Conservation (phyloP, 2,888 invertebrate genomes). For the Melanchra persicariae region DNA sequence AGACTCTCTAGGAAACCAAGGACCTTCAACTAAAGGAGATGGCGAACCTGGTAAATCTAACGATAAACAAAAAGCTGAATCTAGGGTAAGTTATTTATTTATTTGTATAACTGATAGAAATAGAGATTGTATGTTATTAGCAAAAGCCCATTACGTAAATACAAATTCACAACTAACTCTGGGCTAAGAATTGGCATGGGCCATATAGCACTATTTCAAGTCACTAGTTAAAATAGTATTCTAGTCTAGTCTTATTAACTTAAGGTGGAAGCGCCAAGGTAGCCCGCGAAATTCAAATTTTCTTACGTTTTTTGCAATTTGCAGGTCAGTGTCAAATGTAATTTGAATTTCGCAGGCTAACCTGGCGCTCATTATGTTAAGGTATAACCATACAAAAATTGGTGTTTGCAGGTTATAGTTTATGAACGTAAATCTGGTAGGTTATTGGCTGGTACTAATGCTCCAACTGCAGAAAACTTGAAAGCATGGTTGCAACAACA, state of each 20-base stretch:
- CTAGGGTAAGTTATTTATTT: conserved; percentile 78
- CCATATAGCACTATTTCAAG: no score
- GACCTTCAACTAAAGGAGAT: conserved; percentile 72
- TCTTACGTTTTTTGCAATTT: no score
- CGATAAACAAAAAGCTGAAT: conserved; percentile 82
- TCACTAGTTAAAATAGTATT: no score
- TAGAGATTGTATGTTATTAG: neutral
- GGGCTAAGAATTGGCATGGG: no score
- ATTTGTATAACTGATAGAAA: neutral
- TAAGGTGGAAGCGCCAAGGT: no score
- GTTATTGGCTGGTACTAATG: conserved; percentile 94
- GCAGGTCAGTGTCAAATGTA: no score
- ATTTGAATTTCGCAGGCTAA: no score
- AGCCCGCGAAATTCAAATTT: no score
- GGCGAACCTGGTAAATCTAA: conserved; percentile 73
- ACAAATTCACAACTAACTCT: no score
- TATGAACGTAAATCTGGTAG: conserved; percentile 95
- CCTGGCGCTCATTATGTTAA: no score
- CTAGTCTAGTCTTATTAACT: no score
- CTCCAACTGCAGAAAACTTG: conserved; percentile 95
- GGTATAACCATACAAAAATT: conserved; percentile 3
- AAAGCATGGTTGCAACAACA: conserved; percentile 96
- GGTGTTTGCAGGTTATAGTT: conserved; percentile 92
- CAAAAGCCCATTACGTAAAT: no score
- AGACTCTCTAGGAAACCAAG: conserved; percentile 88